Percentiles rank a stretch among this genome's conserved stretches.
These are phyloP conservation scores for Protobothrops mucrosquamatus DNA, from an alignment of 2,113 vertebrate species.

Conservation along the genomic window DNA sequence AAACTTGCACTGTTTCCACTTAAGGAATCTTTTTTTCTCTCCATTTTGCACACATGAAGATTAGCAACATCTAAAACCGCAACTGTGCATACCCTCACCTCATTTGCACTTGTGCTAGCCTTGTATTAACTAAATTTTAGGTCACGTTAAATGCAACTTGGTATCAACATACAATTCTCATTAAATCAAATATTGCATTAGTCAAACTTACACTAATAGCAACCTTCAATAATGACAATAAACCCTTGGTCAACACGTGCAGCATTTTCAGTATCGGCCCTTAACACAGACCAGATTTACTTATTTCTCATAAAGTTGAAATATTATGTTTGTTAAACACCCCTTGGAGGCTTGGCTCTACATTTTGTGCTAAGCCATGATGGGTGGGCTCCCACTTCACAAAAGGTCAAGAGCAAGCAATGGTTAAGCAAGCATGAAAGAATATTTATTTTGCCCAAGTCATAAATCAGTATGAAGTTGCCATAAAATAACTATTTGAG, in stretches of 20 bases:
- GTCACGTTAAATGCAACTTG: not conserved
- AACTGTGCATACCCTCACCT: not conserved
- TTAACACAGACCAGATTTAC: not conserved
- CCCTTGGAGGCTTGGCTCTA: not conserved
- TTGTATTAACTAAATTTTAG: not conserved
- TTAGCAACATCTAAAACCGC: not conserved
- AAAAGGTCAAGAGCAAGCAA: not conserved
- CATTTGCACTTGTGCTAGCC: not conserved
- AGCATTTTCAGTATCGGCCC: not conserved
- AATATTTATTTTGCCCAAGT: not conserved
- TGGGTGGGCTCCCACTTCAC: not conserved
- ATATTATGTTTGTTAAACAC: not conserved
- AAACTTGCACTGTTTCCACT: not conserved
- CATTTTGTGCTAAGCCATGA: not conserved
- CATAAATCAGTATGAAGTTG: not conserved
- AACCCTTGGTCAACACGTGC: not conserved
- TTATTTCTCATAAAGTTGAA: not conserved
- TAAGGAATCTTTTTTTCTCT: not conserved
- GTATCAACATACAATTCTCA: not conserved
- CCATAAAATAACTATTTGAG: conserved; percentile 1
- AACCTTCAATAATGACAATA: not conserved
- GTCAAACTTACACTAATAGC: not conserved
- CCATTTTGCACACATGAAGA: not conserved
- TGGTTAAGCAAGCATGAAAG: not conserved
- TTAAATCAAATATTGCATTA: not conserved